These are phyloP conservation scores for Euwallacea fornicatus DNA, from an alignment of 1,140 invertebrate species.

Conservation along the genomic window DNA sequence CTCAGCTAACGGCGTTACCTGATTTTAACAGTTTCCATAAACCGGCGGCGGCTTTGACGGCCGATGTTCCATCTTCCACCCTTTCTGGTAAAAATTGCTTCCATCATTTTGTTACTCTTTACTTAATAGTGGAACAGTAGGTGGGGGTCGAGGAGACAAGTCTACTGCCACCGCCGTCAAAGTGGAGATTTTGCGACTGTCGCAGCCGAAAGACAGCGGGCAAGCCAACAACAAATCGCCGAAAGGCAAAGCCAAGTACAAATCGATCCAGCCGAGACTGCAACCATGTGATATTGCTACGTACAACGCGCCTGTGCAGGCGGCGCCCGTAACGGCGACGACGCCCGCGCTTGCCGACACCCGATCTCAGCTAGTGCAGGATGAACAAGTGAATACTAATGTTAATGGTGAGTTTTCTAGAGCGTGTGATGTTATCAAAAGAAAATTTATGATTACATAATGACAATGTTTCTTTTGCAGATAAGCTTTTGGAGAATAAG, in stretches of 20 bases:
- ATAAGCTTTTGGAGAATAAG: slow-evolving; percentile 45
- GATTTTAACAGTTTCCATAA: slow-evolving; percentile 54
- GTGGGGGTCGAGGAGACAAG: no score
- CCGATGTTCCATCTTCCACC: neutral
- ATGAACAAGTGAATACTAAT: slow-evolving; percentile 22
- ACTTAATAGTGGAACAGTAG: no score
- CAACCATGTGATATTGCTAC: slow-evolving; percentile 52
- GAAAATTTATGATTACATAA: neutral
- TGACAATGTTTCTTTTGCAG: slow-evolving; percentile 15
- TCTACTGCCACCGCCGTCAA: neutral
- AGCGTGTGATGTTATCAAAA: neutral
- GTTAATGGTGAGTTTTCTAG: slow-evolving; percentile 14
- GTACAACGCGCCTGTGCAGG: slow-evolving; percentile 44
- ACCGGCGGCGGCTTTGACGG: slow-evolving; percentile 25
- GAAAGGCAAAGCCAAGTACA: slow-evolving; percentile 53
- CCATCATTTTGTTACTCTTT: no score
- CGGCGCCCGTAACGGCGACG: slow-evolving; percentile 26
- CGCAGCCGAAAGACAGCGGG: slow-evolving; percentile 28
- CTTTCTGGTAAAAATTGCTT: no score
- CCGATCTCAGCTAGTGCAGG: slow-evolving; percentile 47
- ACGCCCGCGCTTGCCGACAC: slow-evolving; percentile 38
- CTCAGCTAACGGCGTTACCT: slow-evolving; percentile 52
- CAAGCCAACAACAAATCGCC: slow-evolving; percentile 12
- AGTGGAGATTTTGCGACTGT: slow-evolving; percentile 30
- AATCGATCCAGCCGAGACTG: slow-evolving; percentile 58